Percentiles rank a stretch among this genome's conserved stretches.
Evolutionary conservation across 2,888 invertebrate genomes (phyloP).

Genomic region (Serripes groenlandicus): DNA sequence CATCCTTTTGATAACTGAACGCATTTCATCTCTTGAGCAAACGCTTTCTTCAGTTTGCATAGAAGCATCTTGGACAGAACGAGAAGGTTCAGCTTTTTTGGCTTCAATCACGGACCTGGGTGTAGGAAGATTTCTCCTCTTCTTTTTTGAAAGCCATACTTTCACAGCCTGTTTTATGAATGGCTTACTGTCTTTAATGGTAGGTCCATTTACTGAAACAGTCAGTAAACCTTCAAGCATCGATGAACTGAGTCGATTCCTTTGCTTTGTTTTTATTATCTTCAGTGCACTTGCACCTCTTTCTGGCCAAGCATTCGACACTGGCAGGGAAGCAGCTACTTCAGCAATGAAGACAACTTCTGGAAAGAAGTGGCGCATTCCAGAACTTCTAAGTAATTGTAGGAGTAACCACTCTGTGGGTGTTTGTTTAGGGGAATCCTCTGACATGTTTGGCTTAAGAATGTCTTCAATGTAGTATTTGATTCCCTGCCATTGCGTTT

Average conservation of each 20-base stretch:
- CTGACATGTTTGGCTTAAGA: conserved; percentile 28
- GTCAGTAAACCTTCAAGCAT: conserved; percentile 18
- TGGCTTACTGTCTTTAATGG: no score
- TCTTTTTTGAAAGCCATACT: no score
- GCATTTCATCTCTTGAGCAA: no score
- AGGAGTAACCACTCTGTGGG: conserved; percentile 36
- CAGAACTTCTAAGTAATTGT: conserved; percentile 21
- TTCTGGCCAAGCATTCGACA: conserved; percentile 67
- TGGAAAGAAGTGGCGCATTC: conserved; percentile 27
- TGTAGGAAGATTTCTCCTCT: no score
- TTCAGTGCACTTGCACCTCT: conserved; percentile 66
- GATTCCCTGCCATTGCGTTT: conserved; percentile 40
- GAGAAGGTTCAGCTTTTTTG: no score
- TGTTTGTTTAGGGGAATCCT: not conserved
- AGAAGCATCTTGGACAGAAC: no score
- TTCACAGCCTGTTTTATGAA: no score
- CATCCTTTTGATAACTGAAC: no score
- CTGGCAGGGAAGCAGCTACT: conserved; percentile 58
- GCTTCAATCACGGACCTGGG: no score
- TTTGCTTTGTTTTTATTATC: conserved; percentile 45
- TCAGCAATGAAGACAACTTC: conserved; percentile 36
- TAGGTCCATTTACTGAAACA: conserved; percentile 18
- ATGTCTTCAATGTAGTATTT: conserved; percentile 47
- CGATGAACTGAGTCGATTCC: conserved; percentile 22
- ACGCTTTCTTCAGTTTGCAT: no score